phyloP scores from a whole-genome alignment of 2,888 invertebrate species.

The Hylaea fasciaria region DNA sequence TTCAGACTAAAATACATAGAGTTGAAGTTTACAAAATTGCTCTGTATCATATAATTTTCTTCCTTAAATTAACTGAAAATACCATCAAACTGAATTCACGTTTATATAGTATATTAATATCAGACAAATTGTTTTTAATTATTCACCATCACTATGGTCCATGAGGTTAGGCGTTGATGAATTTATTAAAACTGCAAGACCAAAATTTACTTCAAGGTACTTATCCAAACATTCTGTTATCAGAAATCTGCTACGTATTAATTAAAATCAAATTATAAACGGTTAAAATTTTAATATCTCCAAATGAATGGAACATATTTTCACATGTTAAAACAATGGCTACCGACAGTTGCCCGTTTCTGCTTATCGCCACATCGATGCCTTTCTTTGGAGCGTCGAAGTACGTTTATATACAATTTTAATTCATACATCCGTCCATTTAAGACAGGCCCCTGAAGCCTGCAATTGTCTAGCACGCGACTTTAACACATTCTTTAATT shows the following conservation, averaged over 20 bases:
- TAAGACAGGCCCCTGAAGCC: slow-evolving; percentile 41
- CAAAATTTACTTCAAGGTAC: neutral
- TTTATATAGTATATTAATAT: no score
- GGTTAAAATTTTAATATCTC: slow-evolving; percentile 67
- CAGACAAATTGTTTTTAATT: no score
- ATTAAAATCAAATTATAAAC: slow-evolving; percentile 75
- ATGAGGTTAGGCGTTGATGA: no score
- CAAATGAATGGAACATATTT: slow-evolving; percentile 62
- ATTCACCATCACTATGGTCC: no score
- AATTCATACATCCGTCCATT: slow-evolving; percentile 65
- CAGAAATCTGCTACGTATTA: slow-evolving; percentile 47
- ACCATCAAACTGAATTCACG: no score
- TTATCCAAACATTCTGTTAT: slow-evolving; percentile 29
- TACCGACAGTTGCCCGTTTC: slow-evolving; percentile 73
- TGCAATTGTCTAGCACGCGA: slow-evolving; percentile 24
- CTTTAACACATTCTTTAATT: neutral
- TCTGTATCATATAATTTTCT: no score
- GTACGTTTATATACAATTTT: slow-evolving; percentile 73
- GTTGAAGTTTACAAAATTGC: no score
- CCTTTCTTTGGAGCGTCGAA: slow-evolving; percentile 72
- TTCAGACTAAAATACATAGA: neutral
- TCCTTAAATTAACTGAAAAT: no score
- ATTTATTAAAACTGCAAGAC: no score
- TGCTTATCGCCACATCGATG: slow-evolving; percentile 75
- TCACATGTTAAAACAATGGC: slow-evolving; percentile 82